Base-by-base conservation (phyloP, 2,113 vertebrate species). In the Caranx melampygus region DNA sequence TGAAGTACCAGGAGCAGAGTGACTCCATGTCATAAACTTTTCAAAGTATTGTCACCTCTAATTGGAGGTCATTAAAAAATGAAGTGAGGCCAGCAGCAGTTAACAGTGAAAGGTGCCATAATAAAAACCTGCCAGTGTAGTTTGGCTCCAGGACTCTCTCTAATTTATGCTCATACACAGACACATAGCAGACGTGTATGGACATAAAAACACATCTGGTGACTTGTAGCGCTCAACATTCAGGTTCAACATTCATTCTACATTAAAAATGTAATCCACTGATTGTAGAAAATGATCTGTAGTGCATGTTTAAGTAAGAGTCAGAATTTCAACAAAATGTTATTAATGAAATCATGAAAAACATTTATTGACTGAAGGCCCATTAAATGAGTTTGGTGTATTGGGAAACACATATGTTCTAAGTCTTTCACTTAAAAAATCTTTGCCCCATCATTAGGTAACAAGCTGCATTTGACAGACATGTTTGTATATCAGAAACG, bases 51-150 rank as follows among this genome's bases (percentile, higher is more conserved):
- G 71, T 58, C 54, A 76, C 60, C 82, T 86, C 64, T 90, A 85
- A 87, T 75, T 83, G 74, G 76, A 75, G 47, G 37, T 67, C 55
- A 73, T 73, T 88, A 76, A 83, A 89, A 79, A n/a, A 6, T 15
- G 14, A 79, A 73, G 54, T 49, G 14, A 61, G 62, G 59, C 65
- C 42, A 59, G 31, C 40, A 77, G 44, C 60, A 75, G 52, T 57
- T 71, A 87, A 45, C 62, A 67, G 66, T 68, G 31, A 54, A 65
- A 81, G 47, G 57, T 67, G 34, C 54, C 26, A 16, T 61, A 3
- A 35, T 65, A 58, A 63, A 49, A 51, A 55, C 40, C 59, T 61
- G 49, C 49, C 26, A 20, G 49, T 59, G 67, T 40, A 31, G 42
- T 64, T 69, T 76, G 55, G 60, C 37, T 65, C 18, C 42, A 63